phyloP scores from a whole-genome alignment of 2,888 invertebrate genomes.

The Ethmia dodecea region DNA sequence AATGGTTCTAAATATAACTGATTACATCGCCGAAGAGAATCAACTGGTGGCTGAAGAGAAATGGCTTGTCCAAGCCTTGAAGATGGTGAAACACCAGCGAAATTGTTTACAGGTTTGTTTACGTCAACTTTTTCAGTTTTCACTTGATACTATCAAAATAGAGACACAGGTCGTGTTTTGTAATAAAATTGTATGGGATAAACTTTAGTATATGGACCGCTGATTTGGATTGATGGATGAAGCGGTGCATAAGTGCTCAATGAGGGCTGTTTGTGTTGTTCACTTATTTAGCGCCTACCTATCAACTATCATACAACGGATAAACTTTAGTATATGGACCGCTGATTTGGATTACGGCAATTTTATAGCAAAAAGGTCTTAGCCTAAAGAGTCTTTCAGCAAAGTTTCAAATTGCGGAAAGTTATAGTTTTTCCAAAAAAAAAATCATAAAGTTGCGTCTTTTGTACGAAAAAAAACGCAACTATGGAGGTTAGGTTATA shows the following conservation, averaged over 20 bases:
- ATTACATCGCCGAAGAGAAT: constrained; percentile 44
- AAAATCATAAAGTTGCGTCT: too few species aligned
- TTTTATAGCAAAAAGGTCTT: too few species aligned
- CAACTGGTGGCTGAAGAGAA: constrained; percentile 55
- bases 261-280: background rate
- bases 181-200: too few species aligned
- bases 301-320: background rate
- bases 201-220: too few species aligned
- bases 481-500: too few species aligned
- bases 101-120: constrained; percentile 49
- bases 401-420: too few species aligned
- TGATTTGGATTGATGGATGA: background rate
- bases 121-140: background rate
- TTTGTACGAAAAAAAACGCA: too few species aligned
- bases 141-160: background rate
- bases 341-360: too few species aligned
- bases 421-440: too few species aligned
- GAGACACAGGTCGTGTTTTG: background rate
- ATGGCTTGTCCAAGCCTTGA: constrained; percentile 48
- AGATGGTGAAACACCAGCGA: constrained; percentile 43
- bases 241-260: background rate
- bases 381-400: too few species aligned
- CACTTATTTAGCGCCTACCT: background rate
- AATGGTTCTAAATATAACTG: too few species aligned
- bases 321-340: too few species aligned